Evolutionary conservation across 2,888 invertebrate species (phyloP).

Genomic region (Meteorus colon): DNA sequence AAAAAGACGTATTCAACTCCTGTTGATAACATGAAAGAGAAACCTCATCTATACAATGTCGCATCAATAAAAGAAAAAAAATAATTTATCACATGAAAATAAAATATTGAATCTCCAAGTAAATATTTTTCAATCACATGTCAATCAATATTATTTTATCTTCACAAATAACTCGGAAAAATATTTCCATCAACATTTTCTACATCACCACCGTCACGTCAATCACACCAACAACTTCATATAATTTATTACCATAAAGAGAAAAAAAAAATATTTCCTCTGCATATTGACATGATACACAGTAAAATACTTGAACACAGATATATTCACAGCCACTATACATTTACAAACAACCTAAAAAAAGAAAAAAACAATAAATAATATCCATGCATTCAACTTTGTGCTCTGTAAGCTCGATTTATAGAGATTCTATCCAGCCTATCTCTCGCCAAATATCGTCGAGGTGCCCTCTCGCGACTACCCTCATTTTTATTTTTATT

Average conservation of each 20-base stretch:
- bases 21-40: too few relatives aligned
- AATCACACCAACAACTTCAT: not conserved
- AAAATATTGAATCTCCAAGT: too few relatives aligned
- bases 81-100: too few relatives aligned
- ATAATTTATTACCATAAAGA: not conserved
- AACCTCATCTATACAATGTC: too few relatives aligned
- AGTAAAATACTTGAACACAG: not conserved
- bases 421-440: constrained; percentile 41
- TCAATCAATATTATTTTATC: too few relatives aligned
- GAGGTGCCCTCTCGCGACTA: not conserved
- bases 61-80: too few relatives aligned
- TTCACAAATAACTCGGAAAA: too few relatives aligned
- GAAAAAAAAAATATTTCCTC: not conserved
- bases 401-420: constrained; percentile 38
- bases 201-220: not conserved
- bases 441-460: constrained; percentile 28
- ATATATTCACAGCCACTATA: too few relatives aligned
- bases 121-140: too few relatives aligned
- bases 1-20: too few relatives aligned
- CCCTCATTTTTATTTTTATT: constrained; percentile 11
- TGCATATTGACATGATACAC: not conserved
- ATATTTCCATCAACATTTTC: too few relatives aligned
- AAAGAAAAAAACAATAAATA: not conserved
- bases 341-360: not conserved
- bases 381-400: constrained; percentile 6